A percentile compares a stretch with the other conserved stretches of the same genome.
Conservation (phyloP, 2,888 invertebrate species). For the Drosophila mimetica region DNA sequence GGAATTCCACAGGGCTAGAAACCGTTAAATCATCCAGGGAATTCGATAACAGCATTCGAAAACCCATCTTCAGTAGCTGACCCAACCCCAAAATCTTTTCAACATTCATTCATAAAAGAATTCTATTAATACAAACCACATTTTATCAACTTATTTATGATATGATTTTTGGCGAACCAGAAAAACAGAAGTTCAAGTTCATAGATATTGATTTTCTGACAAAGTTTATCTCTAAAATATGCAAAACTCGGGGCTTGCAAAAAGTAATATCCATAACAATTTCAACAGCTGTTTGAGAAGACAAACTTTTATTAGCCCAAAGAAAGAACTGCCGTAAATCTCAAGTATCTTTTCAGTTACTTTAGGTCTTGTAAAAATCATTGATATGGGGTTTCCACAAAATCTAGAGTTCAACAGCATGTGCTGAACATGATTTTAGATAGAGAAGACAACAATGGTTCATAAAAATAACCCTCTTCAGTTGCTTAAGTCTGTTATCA, state of each 20-base stretch:
- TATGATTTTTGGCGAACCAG: background rate
- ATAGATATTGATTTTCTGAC: background rate
- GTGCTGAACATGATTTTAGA: background rate
- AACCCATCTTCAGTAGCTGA: background rate
- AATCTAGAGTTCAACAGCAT: too few species aligned
- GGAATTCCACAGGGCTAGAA: slow-evolving; percentile 13
- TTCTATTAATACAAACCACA: background rate
- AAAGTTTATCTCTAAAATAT: slow-evolving; percentile 2
- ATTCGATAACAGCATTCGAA: background rate
- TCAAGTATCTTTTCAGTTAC: slow-evolving; percentile 10
- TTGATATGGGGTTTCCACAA: background rate
- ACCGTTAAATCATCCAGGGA: slow-evolving; percentile 6
- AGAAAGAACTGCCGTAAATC: slow-evolving; percentile 14
- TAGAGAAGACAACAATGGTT: background rate
- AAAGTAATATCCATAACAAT: slow-evolving; percentile 6
- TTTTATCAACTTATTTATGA: background rate
- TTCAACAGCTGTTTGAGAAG: slow-evolving; percentile 1
- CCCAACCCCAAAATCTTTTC: background rate
- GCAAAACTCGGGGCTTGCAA: background rate
- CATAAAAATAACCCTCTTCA: background rate
- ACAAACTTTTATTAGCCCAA: slow-evolving; percentile 25
- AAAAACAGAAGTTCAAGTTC: background rate
- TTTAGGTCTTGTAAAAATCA: slow-evolving; percentile 9
- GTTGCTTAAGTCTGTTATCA: background rate
- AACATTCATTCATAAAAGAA: background rate